Evolutionary conservation across 1,140 invertebrate genomes (phyloP), one percentile per base, ranked within the genome.

Genomic region (Drosophila watanabei): DNA sequence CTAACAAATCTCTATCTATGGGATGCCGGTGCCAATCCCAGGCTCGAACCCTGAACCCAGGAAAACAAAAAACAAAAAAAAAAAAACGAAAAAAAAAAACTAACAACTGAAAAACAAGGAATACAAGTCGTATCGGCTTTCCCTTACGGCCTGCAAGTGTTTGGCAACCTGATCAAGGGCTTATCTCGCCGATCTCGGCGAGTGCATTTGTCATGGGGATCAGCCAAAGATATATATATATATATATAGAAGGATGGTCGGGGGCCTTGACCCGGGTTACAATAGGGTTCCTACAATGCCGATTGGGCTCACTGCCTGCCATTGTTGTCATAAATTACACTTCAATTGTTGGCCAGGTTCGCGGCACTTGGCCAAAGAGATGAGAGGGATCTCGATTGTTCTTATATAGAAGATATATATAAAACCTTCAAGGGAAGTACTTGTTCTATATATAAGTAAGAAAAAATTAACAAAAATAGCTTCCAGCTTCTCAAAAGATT

Each of bases 271-370:
- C 70, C 70, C 30, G 54, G 54, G 69, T 46, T 54, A 73, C 70
- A 60, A 71, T 71, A 59, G 65, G 54, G 18, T 49, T 5, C 24
- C 51, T 28, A 43, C 43, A 73, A 59, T 30, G 45, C 16, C 52
- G 16, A 32, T 52, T 52, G 35, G 45, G 4, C 10, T 69, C 65
- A 68, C 28, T 69, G 60, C 70, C 52, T 39, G 54, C n/a, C 70
- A 89, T 88, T 88, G 85, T 89, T 88, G 85, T 85, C 85, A 85
- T 88, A 88, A 88, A 88, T 88, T 88, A 88, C 85, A 88, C 85
- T 79, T 81, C 85, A 89, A 88, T 89, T 88, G 85, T 88, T 70
- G 48, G 49, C 66, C 61, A 56, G 57, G 49, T 59, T 33, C 28
- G 46, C 54, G 45, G 18, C 61, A 49, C 18, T 62, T 48, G 64